Evolutionary conservation across 1,140 invertebrate genomes (phyloP), one percentile per base, ranked within the genome.

Genomic region (Drosophila bocqueti): DNA sequence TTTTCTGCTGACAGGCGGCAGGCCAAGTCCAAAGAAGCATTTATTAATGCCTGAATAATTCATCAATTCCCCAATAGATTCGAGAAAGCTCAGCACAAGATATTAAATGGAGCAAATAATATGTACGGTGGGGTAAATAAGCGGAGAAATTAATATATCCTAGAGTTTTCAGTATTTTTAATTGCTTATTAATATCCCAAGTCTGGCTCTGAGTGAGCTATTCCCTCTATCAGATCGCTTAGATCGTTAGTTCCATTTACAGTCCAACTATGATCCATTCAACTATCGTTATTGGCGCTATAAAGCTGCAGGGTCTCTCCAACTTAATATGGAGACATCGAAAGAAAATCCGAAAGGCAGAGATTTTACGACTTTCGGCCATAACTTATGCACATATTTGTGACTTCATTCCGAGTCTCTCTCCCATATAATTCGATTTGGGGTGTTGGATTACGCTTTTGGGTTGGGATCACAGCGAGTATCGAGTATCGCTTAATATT

Each of bases 361-460:
- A 87, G 79, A 76, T 86, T 86, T 86, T 86, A 86, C 84, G 83
- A 89, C 84, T 61, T 16, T 45, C 11, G 57, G 47, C 64, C 84
- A 83, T 87, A 87, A 87, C 84, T 86, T 86, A 86, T 86, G 84
- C 83, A 83, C 84, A 89, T 89, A 87, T 89, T 89, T 83, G 62
- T 68, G 83, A 83, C 68, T 80, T 83, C 65, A 83, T 79, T 86
- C 60, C 52, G 54, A 65, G 46, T 7, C 54, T 31, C 54, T 31
- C 68, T 43, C 21, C 52, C 10, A 45, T 63, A 26, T 43, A 47
- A 54, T 58, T 45, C 24, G 57, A 50, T 49, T 40, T 65, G 62
- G 69, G 83, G 79, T 82, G 76, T 83, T 76, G 72, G 76, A 83
- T 87, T 89, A 89, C 78, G 72, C 52, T 66, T 57, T 60, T 50